Evolutionary conservation across 1,140 invertebrate genomes (phyloP).

Genomic region (Acromyrmex echinatior): DNA sequence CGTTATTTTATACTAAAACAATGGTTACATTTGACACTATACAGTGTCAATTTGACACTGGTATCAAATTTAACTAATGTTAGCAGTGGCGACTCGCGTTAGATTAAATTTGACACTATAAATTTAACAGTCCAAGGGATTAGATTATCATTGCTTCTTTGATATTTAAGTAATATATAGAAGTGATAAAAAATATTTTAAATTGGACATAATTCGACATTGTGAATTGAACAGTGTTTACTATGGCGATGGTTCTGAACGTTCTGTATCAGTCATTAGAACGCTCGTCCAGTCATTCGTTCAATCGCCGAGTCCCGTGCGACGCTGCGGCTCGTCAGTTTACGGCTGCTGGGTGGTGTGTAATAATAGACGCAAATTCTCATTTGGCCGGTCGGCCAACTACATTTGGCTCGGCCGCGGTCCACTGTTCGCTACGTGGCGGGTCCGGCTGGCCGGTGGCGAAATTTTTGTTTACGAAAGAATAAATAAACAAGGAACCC

Average conservation of each 20-base stretch:
- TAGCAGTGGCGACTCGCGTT: no score
- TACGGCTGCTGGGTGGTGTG: constrained; percentile 81
- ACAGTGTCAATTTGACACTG: no score
- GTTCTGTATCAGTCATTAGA: neutral
- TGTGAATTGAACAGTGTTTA: neutral
- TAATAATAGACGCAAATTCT: constrained; percentile 85
- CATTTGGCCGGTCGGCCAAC: constrained; percentile 83
- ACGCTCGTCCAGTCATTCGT: neutral
- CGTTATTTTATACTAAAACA: no score
- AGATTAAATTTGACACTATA: no score
- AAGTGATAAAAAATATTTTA: no score
- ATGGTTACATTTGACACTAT: no score
- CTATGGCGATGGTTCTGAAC: neutral
- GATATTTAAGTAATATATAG: no score
- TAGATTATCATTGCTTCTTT: no score
- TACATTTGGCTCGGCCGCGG: constrained; percentile 82
- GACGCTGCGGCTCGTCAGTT: constrained; percentile 69
- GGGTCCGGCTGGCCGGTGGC: constrained; percentile 66
- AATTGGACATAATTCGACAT: no score
- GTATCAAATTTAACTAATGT: no score
- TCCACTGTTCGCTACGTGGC: constrained; percentile 76
- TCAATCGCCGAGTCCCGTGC: constrained; percentile 23
- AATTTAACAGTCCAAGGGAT: no score
- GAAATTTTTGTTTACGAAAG: constrained; percentile 75
- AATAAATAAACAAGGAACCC: constrained; percentile 70